These are phyloP conservation scores for Mormyrops attenuatus DNA, from an alignment of 2,797 vertebrate species.

Conservation along the genomic window DNA sequence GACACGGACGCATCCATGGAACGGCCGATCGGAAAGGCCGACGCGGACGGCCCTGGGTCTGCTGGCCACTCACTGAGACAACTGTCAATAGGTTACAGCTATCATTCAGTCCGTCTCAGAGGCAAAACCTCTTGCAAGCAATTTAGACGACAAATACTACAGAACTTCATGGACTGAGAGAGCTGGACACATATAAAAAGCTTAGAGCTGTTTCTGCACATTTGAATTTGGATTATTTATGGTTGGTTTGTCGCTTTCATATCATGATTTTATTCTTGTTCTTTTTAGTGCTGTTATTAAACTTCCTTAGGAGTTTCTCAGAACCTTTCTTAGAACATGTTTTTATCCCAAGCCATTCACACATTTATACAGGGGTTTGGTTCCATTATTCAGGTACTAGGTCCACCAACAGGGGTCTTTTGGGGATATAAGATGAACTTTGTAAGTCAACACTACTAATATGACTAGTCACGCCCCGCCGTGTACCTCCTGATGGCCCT, in stretches of 20 bases:
- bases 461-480: background rate
- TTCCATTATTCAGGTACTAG: background rate
- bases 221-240: background rate
- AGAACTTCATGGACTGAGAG: background rate
- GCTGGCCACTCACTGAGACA: conserved; percentile 9
- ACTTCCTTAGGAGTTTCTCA: background rate
- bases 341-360: background rate
- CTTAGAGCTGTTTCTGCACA: background rate
- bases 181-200: background rate
- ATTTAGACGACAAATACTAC: background rate
- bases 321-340: background rate
- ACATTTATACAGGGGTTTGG: background rate
- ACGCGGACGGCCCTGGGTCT: conserved; percentile 27
- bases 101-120: background rate
- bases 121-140: background rate
- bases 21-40: conserved; percentile 42
- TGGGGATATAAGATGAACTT: background rate
- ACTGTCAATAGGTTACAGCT: background rate
- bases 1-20: conserved; percentile 31
- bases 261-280: background rate
- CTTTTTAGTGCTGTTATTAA: background rate
- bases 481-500: conserved; percentile 87
- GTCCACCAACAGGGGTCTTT: background rate
- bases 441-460: background rate
- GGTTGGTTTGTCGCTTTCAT: background rate